These are phyloP conservation scores for Phorcus lineatus DNA, from an alignment of 2,888 invertebrate genomes.

Conservation along the genomic window DNA sequence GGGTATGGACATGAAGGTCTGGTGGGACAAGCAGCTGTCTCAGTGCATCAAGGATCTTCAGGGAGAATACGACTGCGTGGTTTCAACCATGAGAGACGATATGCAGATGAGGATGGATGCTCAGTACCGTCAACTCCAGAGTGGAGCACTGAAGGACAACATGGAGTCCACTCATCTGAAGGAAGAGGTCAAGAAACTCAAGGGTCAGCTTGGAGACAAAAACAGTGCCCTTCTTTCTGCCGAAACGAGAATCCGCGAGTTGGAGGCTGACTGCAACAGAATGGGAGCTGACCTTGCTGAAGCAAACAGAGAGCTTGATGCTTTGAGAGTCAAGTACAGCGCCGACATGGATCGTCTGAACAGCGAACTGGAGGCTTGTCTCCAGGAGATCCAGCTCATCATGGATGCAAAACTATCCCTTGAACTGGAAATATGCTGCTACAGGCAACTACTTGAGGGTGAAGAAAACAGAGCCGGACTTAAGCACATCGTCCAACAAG, in stretches of 20 bases:
- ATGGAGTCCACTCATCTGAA: constrained; percentile 74
- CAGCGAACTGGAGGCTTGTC: constrained; percentile 43
- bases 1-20: constrained; percentile 75
- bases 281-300: constrained; percentile 35
- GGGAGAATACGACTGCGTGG: constrained; percentile 75
- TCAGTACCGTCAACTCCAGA: constrained; percentile 76
- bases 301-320: constrained; percentile 43
- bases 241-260: constrained; percentile 47
- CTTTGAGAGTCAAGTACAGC: constrained; percentile 38
- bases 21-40: constrained; percentile 77
- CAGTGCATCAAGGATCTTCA: constrained; percentile 76
- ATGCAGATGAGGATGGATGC: constrained; percentile 76
- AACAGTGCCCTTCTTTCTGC: constrained; percentile 44
- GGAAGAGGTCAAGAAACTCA: constrained; percentile 76
- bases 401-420: constrained; percentile 77
- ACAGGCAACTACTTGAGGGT: constrained; percentile 78
- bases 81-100: constrained; percentile 73
- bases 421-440: constrained; percentile 78
- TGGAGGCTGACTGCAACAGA: constrained; percentile 42
- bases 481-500: constrained; percentile 44
- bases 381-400: constrained; percentile 53
- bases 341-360: constrained; percentile 39
- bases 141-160: constrained; percentile 73
- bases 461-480: constrained; percentile 75
- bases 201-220: constrained; percentile 52